Percentiles rank a stretch among this genome's conserved stretches.
phyloP scores from a whole-genome alignment of 2,888 invertebrate genomes.

The Trichopria drosophilae region DNA sequence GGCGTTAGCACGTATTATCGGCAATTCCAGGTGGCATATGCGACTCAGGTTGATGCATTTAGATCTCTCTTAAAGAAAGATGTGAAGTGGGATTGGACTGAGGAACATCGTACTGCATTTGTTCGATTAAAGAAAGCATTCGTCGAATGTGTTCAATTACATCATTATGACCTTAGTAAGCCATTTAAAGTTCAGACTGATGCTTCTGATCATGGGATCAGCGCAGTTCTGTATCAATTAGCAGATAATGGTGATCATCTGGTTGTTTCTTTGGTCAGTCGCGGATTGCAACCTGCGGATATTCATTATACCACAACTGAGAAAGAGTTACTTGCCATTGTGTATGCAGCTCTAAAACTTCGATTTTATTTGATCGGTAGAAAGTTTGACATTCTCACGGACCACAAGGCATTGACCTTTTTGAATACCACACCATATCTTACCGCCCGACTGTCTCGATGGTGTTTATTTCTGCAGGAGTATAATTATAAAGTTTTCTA shows the following conservation, averaged over 20 bases:
- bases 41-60: slow-evolving; percentile 16
- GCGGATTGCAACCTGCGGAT: slow-evolving; percentile 24
- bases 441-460: slow-evolving; percentile 39
- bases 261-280: slow-evolving; percentile 36
- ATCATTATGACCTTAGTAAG: slow-evolving; percentile 5
- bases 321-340: slow-evolving; percentile 20
- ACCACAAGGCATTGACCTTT: slow-evolving; percentile 43
- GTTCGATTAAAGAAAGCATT: slow-evolving; percentile 20
- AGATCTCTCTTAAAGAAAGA: slow-evolving; percentile 24
- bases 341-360: slow-evolving; percentile 23
- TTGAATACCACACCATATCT: slow-evolving; percentile 37
- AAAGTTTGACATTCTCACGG: slow-evolving; percentile 36
- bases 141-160: not conserved
- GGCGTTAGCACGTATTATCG: slow-evolving; percentile 18
- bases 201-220: slow-evolving; percentile 27
- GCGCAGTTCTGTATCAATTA: slow-evolving; percentile 9
- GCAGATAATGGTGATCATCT: not conserved
- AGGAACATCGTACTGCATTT: slow-evolving; percentile 21
- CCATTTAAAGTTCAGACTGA: slow-evolving; percentile 28
- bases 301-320: slow-evolving; percentile 20
- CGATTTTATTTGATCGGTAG: slow-evolving; percentile 26
- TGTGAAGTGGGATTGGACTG: slow-evolving; percentile 23
- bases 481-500: too few relatives aligned
- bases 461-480: slow-evolving; percentile 39
- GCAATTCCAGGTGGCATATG: slow-evolving; percentile 9